Conservation (phyloP, 2,113 vertebrate species). For the Ariopsis seemanni region DNA sequence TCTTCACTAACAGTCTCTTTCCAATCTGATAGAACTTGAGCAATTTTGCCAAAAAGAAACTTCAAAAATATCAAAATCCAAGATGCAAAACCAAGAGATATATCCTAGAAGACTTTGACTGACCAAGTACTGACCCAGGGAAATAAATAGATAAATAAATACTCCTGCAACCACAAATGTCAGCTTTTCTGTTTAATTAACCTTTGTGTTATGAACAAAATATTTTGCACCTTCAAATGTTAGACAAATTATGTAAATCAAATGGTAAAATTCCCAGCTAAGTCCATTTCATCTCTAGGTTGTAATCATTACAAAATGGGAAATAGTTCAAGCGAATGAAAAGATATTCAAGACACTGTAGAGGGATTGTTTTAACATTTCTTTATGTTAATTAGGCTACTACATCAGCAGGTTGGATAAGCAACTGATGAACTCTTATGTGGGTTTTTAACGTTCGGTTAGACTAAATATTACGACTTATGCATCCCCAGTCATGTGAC, state of each 20-base stretch:
- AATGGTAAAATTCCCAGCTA: not conserved
- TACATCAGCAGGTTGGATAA: not conserved
- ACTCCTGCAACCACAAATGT: not conserved
- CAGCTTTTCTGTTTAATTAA: not conserved
- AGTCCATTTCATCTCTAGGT: not conserved
- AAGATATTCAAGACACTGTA: not conserved
- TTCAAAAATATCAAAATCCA: not conserved
- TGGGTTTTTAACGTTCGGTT: not conserved
- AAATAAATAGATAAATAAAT: not conserved
- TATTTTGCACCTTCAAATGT: not conserved
- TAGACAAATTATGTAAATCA: not conserved
- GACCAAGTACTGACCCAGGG: not conserved
- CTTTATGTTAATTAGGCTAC: not conserved
- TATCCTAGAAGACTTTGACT: not conserved
- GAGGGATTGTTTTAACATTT: not conserved
- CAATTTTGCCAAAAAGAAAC: not conserved
- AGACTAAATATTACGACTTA: not conserved
- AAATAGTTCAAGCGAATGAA: not conserved
- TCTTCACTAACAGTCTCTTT: not conserved
- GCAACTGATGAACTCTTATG: not conserved
- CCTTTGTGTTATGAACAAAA: not conserved
- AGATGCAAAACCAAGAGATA: not conserved
- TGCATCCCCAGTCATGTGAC: not conserved
- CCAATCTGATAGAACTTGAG: not conserved
- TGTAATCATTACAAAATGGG: not conserved